Base-by-base conservation (phyloP, 1,140 invertebrate species). In the Bombyx mandarina region DNA sequence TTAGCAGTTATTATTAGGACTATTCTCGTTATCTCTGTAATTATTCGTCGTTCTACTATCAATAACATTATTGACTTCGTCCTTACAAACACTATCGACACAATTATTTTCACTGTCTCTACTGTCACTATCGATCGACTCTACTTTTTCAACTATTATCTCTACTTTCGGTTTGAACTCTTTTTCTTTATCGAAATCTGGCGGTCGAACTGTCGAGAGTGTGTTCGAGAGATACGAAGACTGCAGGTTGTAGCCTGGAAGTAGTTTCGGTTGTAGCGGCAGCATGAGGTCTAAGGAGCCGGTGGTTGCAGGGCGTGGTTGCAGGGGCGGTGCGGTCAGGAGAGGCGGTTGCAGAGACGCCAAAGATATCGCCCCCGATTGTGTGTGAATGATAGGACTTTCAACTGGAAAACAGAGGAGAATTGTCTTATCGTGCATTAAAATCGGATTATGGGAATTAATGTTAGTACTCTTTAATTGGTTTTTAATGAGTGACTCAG, bases 231-330 rank as follows among this genome's bases (percentile, higher is more conserved):
- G 66, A 70, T 75, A 87, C 56, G 82, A 84, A 18, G 80, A 75
- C 57, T 87, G 83, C 6, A 87, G 73, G 71, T 85, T 82, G 65
- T 85, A 89, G 7, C 88, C 88, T 35, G 88, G 88, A 61, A 91
- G 73, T 62, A 91, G 80, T 73, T 91, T 91, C 49, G 91, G 89
- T 89, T 93, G 92, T 18, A 92, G 77, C 58, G 91, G 91, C 67
- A 93, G 79, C 79, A 91, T 88, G 48, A 91, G 86, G 72, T 92
- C 91, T 60, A 90, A 75, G 68, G 90, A 89, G 54, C 91, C 92
- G 6, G 91, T 92, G 47, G 92, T 93, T 43, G 92, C 90, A 58
- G 92, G 89, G 51, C 92, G 81, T 8, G 92, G 91, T 85, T 92
- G 91, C 64, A 93, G 70, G 56, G 90, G 90, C 48, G 89, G 88